Evolutionary conservation across 2,113 vertebrate species (phyloP).

Genomic region (Scophthalmus maximus): DNA sequence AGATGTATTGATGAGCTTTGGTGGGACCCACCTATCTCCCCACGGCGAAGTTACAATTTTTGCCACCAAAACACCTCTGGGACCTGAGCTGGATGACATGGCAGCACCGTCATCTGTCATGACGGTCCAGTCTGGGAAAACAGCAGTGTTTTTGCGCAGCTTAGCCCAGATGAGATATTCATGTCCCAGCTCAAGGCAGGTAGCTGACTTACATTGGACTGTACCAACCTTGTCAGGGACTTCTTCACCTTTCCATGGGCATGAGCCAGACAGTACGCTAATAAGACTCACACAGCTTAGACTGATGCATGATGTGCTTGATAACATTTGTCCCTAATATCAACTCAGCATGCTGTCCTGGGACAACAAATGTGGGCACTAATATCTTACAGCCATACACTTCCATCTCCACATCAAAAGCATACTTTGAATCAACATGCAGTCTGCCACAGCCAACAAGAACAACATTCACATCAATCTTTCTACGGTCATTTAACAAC

Average conservation of each 20-base stretch:
- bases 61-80: constrained; percentile 9
- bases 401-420: constrained; percentile 29
- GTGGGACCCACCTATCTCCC: constrained; percentile 23
- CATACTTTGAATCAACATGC: constrained; percentile 7
- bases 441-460: constrained; percentile 34
- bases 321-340: constrained; percentile 38
- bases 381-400: constrained; percentile 36
- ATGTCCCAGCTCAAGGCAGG: constrained; percentile 10
- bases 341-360: constrained; percentile 25
- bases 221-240: constrained; percentile 27
- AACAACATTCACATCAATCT: background rate
- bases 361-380: constrained; percentile 20
- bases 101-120: constrained; percentile 23
- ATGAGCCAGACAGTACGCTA: constrained; percentile 23
- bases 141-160: constrained; percentile 9
- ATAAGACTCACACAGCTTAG: constrained; percentile 29
- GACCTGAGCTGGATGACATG: constrained; percentile 2
- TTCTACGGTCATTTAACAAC: background rate
- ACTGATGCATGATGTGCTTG: constrained; percentile 22
- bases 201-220: constrained; percentile 21
- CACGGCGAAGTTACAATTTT: constrained; percentile 9
- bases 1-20: constrained; percentile 21
- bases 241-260: constrained; percentile 18
- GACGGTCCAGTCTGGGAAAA: constrained; percentile 22
- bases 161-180: constrained; percentile 40